Evolutionary conservation across 2,113 vertebrate species (phyloP).

Genomic region (Electrona antarctica): DNA sequence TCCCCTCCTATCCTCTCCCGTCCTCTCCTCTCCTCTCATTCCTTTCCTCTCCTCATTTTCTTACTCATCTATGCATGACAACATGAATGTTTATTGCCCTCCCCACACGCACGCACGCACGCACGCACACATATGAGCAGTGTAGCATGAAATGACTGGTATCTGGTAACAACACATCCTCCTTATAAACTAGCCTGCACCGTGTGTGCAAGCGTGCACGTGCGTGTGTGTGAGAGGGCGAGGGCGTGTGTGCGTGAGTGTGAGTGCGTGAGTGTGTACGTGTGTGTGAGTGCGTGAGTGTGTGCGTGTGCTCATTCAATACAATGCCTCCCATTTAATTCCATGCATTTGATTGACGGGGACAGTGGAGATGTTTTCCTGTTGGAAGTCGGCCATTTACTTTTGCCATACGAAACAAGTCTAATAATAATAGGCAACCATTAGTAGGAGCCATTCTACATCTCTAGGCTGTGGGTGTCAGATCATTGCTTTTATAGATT

Average conservation of each 20-base stretch:
- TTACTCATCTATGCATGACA: slow-evolving; percentile 40
- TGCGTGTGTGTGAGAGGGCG: slow-evolving; percentile 37
- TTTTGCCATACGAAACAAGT: too few species aligned
- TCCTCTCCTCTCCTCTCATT: slow-evolving; percentile 44
- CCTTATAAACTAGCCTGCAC: not conserved
- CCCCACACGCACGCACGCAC: slow-evolving; percentile 2
- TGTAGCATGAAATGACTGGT: slow-evolving; percentile 67
- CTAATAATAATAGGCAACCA: too few species aligned
- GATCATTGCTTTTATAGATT: too few species aligned
- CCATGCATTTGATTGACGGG: too few species aligned
- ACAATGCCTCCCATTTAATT: too few species aligned
- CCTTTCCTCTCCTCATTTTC: slow-evolving; percentile 49
- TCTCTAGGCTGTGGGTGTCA: too few species aligned
- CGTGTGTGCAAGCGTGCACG: not conserved
- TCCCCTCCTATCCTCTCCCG: too few species aligned
- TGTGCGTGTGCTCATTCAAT: too few species aligned
- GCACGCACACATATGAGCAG: slow-evolving; percentile 41
- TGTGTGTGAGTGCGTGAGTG: not conserved
- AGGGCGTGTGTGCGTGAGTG: slow-evolving; percentile 20
- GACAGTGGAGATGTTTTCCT: too few species aligned
- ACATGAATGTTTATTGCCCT: too few species aligned
- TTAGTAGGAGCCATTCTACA: too few species aligned
- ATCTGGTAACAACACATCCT: slow-evolving; percentile 61
- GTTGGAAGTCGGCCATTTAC: too few species aligned
- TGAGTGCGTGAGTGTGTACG: not conserved